phyloP scores from a whole-genome alignment of 2,113 vertebrate genomes.

The Genyomyrus donnyi region DNA sequence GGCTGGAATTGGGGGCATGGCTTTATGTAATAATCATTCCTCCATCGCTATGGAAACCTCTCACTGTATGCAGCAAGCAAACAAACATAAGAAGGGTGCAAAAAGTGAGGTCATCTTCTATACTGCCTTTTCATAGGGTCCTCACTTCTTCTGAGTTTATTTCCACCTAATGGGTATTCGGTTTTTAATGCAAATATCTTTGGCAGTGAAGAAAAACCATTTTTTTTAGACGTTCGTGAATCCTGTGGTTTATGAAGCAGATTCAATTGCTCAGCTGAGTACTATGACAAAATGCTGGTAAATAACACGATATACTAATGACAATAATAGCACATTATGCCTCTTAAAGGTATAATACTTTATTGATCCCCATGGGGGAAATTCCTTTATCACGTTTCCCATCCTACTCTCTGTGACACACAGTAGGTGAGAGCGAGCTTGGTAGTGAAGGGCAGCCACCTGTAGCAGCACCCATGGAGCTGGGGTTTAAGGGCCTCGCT shows the following conservation, averaged over 20 bases:
- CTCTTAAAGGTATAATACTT: not conserved
- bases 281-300: not conserved
- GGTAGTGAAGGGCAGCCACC: no score
- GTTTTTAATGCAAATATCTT: not conserved
- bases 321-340: not conserved
- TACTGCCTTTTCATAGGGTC: not conserved
- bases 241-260: not conserved
- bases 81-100: not conserved
- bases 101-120: not conserved
- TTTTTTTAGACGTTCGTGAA: not conserved
- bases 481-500: no score
- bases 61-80: not conserved
- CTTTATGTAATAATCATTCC: not conserved
- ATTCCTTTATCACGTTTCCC: no score
- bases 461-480: no score
- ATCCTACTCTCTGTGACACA: no score
- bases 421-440: no score
- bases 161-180: not conserved
- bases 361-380: no score
- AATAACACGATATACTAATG: not conserved
- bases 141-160: not conserved
- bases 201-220: not conserved
- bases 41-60: not conserved
- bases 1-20: not conserved
- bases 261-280: not conserved